These are phyloP conservation scores for Hystrix brachyura DNA, from an alignment of 2,113 vertebrate genomes.

Conservation along the genomic window DNA sequence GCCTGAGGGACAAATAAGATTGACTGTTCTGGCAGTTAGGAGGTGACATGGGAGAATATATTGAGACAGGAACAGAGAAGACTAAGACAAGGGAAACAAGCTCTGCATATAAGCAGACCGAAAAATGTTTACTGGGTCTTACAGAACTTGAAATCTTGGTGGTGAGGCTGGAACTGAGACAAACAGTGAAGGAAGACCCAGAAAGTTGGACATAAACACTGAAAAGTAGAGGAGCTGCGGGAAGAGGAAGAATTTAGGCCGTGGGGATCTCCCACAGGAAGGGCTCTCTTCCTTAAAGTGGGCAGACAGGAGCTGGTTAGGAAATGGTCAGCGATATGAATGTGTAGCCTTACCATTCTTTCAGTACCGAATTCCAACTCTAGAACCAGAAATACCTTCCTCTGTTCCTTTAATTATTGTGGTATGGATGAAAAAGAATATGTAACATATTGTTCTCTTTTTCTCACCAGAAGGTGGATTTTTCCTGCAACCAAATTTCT, in stretches of 20 bases:
- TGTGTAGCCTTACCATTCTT: neutral
- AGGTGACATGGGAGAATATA: neutral
- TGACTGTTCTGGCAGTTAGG: neutral
- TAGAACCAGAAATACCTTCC: neutral
- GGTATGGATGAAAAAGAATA: neutral
- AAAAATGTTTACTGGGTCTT: neutral
- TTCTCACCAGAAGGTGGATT: slow-evolving; percentile 92
- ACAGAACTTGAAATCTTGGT: neutral
- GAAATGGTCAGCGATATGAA: neutral
- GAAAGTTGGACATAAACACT: neutral
- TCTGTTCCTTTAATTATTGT: neutral
- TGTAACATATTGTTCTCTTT: slow-evolving; percentile 20
- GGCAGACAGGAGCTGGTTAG: neutral
- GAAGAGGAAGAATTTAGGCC: fast-evolving
- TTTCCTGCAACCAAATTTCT: slow-evolving; percentile 93
- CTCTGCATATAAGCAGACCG: neutral
- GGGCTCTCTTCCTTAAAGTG: too few relatives aligned
- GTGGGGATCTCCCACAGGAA: neutral
- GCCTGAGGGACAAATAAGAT: neutral
- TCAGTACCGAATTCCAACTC: neutral
- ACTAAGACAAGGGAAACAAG: neutral
- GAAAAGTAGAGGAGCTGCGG: neutral
- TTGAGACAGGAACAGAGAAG: neutral
- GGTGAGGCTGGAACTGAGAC: neutral
- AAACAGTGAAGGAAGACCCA: neutral